These are phyloP conservation scores for Prolemur simus DNA, from an alignment of 2,113 vertebrate genomes.

Conservation along the genomic window DNA sequence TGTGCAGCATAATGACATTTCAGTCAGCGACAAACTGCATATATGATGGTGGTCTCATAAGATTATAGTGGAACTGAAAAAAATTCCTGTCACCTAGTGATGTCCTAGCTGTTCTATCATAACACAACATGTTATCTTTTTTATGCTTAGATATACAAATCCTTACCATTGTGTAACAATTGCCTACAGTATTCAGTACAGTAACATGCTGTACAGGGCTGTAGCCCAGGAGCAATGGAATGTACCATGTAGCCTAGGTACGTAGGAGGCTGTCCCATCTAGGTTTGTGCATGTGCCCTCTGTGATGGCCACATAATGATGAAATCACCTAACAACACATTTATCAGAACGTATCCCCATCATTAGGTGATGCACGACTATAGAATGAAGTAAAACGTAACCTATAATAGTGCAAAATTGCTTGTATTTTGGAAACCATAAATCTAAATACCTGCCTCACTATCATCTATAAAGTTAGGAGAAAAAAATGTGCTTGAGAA, in stretches of 20 bases:
- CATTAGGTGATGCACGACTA: background rate
- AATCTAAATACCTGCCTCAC: background rate
- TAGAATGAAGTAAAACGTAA: background rate
- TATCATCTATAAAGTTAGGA: background rate
- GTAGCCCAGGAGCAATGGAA: background rate
- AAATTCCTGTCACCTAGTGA: background rate
- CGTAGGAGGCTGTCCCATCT: background rate
- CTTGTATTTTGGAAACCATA: background rate
- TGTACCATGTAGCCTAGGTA: background rate
- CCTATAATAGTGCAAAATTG: background rate
- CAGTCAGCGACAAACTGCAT: background rate
- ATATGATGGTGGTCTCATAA: background rate
- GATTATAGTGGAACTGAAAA: background rate
- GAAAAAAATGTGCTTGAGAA: background rate
- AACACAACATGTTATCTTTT: background rate
- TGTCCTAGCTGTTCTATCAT: background rate
- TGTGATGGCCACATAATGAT: background rate
- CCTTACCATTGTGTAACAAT: background rate
- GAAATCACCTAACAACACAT: background rate
- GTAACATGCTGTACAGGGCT: background rate
- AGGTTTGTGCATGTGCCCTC: background rate
- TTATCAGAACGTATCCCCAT: background rate
- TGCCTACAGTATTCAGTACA: background rate
- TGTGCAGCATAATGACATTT: background rate
- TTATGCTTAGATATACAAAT: background rate